Evolutionary conservation across 2,888 invertebrate species (phyloP), one percentile per base, ranked within the genome.

Genomic region (Malacosoma neustria): DNA sequence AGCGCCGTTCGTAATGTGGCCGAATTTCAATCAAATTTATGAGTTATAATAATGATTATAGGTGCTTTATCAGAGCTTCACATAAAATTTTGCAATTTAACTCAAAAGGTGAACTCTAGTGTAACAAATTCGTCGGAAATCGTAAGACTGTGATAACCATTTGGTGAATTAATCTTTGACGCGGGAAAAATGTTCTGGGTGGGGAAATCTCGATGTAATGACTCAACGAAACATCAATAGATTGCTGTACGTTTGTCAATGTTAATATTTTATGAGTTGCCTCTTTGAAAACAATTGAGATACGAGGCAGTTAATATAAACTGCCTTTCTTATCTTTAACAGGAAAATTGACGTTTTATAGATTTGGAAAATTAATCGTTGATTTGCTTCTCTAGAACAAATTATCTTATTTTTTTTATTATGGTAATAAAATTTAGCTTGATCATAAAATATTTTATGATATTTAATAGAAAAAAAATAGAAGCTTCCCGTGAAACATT

Each of bases 21-120:
- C 80, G 73, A 81, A 81, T 79, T 84, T 84, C 84, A 82, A 84
- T 85, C 77, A 79, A 82, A 82, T 84, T 84, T 84, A 85, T 81
- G 80, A 84, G 66, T 81, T 81, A 81, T 79, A 73, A 84, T 82
- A 82, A 84, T 82, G 76, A 84, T 82, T 80, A 77, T 80, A 80
- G 80, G 77, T 67, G 71, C 73, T 80, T 82, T 82, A 84, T 82
- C 81, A 59, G 65, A 53, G 70, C 60, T 59, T 45, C 73, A 75
- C 81, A 75, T 75, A 73, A 79, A 79, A 81, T 82, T 82, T 42
- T 36, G 74, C 76, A 75, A 82, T 82, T 80, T 72, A 59, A 72
- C 58, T 79, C 79, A 82, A 85, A 82, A 85, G 85, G 80, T 82
- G 84, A 76, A 77, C 63, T 82, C 76, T 77, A 61, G 65, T 72